A percentile compares a stretch with the other conserved stretches of the same genome.
These are phyloP conservation scores for Whitmania pigra DNA, from an alignment of 1,140 invertebrate genomes.

Conservation along the genomic window DNA sequence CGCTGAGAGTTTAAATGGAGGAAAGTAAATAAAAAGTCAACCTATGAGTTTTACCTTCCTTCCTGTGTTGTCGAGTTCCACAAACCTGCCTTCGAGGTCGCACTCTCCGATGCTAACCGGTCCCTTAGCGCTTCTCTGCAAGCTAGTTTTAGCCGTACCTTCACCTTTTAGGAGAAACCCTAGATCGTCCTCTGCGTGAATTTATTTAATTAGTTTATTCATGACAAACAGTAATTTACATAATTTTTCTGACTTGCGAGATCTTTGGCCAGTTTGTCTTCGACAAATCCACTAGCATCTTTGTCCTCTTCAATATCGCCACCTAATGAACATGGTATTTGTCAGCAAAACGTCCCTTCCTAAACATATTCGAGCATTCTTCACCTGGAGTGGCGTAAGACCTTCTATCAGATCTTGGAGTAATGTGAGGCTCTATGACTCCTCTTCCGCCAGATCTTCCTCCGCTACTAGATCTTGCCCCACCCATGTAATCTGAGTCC, in stretches of 20 bases:
- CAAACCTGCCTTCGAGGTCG: slow-evolving; percentile 14
- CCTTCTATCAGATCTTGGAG: slow-evolving; percentile 8
- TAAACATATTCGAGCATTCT: not conserved
- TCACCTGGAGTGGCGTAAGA: slow-evolving; percentile 6
- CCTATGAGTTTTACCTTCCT: slow-evolving; percentile 14
- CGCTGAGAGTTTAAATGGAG: too few relatives aligned
- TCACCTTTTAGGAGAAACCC: slow-evolving; percentile 35
- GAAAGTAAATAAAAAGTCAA: too few relatives aligned
- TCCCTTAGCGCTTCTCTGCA: slow-evolving; percentile 17
- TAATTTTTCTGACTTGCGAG: not conserved
- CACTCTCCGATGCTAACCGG: slow-evolving; percentile 15
- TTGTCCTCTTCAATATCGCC: too few relatives aligned
- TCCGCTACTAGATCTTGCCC: not conserved
- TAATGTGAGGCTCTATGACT: not conserved
- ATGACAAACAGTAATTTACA: not conserved
- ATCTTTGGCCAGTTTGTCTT: too few relatives aligned
- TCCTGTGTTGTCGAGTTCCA: slow-evolving; percentile 19
- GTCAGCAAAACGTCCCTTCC: too few relatives aligned
- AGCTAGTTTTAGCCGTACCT: slow-evolving; percentile 30
- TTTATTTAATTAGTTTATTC: not conserved
- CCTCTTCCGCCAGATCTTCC: not conserved
- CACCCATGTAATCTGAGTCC: not conserved
- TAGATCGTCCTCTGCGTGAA: slow-evolving; percentile 1
- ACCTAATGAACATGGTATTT: too few relatives aligned
- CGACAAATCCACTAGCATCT: too few relatives aligned